Percentiles rank a stretch among this genome's conserved stretches.
These are phyloP conservation scores for Sicus ferrugineus DNA, from an alignment of 2,888 invertebrate species.

Conservation along the genomic window DNA sequence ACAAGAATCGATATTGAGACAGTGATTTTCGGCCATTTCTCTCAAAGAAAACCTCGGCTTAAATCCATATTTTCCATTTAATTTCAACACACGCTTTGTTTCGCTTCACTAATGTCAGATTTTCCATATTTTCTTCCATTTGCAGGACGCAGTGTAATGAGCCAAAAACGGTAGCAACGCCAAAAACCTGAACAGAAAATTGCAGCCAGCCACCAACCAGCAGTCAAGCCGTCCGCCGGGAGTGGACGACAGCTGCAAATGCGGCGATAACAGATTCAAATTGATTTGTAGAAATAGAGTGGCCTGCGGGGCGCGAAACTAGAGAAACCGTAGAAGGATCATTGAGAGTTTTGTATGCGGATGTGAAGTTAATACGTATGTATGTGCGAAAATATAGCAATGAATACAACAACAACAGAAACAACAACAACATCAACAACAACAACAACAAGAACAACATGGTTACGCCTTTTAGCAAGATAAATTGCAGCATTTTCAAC, in stretches of 20 bases:
- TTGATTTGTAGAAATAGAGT: conserved; percentile 36
- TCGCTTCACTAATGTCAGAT: conserved; percentile 3
- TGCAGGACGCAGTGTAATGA: conserved; percentile 13
- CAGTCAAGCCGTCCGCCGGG: not conserved
- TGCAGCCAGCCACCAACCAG: not conserved
- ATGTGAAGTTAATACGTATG: not conserved
- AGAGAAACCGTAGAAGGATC: not conserved
- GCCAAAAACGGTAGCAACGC: not conserved
- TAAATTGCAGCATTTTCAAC: conserved; percentile 18
- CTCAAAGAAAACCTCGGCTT: too few species aligned
- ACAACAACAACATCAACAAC: not conserved
- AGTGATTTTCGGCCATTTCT: too few species aligned
- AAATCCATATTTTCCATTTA: too few species aligned
- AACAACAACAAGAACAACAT: conserved; percentile 5
- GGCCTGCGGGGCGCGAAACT: conserved; percentile 15
- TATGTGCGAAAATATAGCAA: not conserved
- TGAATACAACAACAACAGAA: not conserved
- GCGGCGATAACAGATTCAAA: conserved; percentile 32
- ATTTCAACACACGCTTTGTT: not conserved
- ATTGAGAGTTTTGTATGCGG: not conserved
- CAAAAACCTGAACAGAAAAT: conserved; percentile 20
- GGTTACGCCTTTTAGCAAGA: not conserved
- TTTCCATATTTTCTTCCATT: conserved; percentile 22
- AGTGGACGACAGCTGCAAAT: conserved; percentile 33
- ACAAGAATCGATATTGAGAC: too few species aligned